A percentile compares a stretch with the other conserved stretches of the same genome.
These are phyloP conservation scores for Phaetusa simplex DNA, from an alignment of 2,113 vertebrate genomes.

Conservation along the genomic window DNA sequence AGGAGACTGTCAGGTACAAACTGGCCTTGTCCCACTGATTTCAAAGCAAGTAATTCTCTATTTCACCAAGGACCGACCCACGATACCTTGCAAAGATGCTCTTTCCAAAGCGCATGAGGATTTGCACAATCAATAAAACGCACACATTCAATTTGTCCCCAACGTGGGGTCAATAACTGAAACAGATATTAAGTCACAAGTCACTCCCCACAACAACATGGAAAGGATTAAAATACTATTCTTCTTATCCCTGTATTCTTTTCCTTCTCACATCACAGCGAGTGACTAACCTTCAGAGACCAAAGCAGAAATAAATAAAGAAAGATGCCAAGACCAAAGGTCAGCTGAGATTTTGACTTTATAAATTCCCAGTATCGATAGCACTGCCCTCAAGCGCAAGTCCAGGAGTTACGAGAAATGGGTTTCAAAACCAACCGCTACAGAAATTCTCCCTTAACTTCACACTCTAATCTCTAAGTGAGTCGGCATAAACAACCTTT, in stretches of 20 bases:
- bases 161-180: background rate
- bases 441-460: background rate
- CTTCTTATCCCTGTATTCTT: background rate
- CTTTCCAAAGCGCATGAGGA: background rate
- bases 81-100: background rate
- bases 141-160: background rate
- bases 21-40: background rate
- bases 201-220: background rate
- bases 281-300: background rate
- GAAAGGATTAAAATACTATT: background rate
- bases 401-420: background rate
- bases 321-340: background rate
- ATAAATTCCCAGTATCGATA: background rate
- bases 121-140: background rate
- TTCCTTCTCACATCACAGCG: background rate
- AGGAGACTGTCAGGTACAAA: background rate
- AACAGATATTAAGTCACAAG: background rate
- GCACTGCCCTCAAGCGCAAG: background rate
- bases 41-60: background rate
- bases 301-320: background rate
- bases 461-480: background rate
- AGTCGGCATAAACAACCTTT: background rate
- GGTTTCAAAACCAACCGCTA: background rate
- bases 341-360: background rate
- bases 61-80: background rate